These are phyloP conservation scores for Arbacia lixula DNA, from an alignment of 53 echinoderm and acorn worm genomes.

Conservation along the genomic window DNA sequence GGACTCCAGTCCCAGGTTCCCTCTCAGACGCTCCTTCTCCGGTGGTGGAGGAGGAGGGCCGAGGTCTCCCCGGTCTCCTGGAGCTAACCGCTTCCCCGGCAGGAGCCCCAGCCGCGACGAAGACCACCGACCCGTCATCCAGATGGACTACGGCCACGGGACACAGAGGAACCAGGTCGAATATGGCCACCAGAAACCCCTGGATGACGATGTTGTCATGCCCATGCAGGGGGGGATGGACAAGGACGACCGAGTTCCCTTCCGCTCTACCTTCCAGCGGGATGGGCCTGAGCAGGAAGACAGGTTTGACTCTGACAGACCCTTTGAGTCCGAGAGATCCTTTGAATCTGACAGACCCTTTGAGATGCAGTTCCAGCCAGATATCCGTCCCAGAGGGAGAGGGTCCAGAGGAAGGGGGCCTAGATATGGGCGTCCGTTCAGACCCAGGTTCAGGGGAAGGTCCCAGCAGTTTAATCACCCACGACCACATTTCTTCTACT, in stretches of 20 bases:
- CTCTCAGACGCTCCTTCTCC: not conserved
- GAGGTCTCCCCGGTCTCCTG: conserved; percentile 10
- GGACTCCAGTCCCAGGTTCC: conserved; percentile 9
- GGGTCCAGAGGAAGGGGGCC: conserved; percentile 9
- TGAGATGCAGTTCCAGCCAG: conserved; percentile 30
- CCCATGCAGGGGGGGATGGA: conserved; percentile 15
- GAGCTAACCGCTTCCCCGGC: conserved; percentile 9
- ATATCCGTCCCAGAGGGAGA: not conserved
- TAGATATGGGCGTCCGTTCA: conserved; percentile 18
- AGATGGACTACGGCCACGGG: conserved; percentile 51
- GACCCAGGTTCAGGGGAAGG: conserved; percentile 20
- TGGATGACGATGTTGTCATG: not conserved
- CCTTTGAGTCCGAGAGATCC: too few species aligned
- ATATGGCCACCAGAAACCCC: conserved; percentile 4
- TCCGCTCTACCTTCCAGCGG: conserved; percentile 2
- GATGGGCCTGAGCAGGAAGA: not conserved
- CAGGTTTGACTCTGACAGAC: conserved; percentile 21
- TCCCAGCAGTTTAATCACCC: conserved; percentile 21
- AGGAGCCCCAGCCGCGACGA: conserved; percentile 39
- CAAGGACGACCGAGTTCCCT: not conserved
- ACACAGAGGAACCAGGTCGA: not conserved
- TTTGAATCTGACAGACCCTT: conserved; percentile 15
- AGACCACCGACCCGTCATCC: not conserved
- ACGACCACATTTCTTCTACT: conserved; percentile 39
- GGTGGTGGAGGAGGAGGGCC: conserved; percentile 1